Evolutionary conservation across 2,888 invertebrate genomes (phyloP), one percentile per base, ranked within the genome.

Genomic region (Xestia rhomboidea): DNA sequence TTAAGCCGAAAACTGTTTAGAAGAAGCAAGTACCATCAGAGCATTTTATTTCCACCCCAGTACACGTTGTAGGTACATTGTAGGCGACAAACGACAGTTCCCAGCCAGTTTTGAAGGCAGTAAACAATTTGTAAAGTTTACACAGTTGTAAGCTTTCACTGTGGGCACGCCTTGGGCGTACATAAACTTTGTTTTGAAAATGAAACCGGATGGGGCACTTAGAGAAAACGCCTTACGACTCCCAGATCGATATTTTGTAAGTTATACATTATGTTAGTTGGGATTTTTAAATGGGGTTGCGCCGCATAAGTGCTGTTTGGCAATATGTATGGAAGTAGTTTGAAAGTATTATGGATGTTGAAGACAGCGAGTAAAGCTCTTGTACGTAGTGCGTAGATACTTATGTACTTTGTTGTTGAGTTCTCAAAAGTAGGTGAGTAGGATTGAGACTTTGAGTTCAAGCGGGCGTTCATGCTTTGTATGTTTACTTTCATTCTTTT

Each of bases 81-180:
- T 78, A 71, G 57, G 44, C 84, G 78, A 89, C 90, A 90, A 90
- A 89, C 88, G 90, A 87, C 89, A 86, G 84, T 89, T 89, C 73
- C 74, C 69, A 82, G 81, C 83, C 88, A 88, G 84, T 89, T 89
- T 84, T 85, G 89, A 82, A 88, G 87, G 83, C 83, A 83, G 90
- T 89, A 87, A 89, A 89, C 89, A 89, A 89, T 89, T 90, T 88
- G 82, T 81, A 41, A 89, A 89, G 83, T 89, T 89, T 88, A 87
- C 89, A 85, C 89, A 87, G 89, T 88, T 87, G 87, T 87, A 84
- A 85, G 88, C 87, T 88, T 87, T 89, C 88, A 79, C 84, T 84
- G 76, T 67, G 86, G 79, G 76, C 70, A 76, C 76, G 87, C 87
- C 74, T 79, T 71, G 38, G 73, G 89, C 84, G 83, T 77, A 83